These are phyloP conservation scores for Lucinisca nassula DNA, from an alignment of 2,888 invertebrate genomes.

Conservation along the genomic window DNA sequence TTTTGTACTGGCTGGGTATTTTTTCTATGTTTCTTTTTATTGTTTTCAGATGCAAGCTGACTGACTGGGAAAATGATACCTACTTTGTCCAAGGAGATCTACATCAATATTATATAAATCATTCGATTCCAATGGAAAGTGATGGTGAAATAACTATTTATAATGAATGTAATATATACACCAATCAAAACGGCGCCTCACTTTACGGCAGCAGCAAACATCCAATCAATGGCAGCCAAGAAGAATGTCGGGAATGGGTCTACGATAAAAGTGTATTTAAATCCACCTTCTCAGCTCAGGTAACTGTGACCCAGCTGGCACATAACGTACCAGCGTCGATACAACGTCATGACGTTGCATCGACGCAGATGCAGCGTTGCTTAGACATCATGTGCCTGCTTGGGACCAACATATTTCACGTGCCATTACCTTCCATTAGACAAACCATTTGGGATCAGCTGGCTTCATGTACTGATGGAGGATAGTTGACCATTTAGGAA, in stretches of 20 bases:
- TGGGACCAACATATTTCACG: too few species aligned
- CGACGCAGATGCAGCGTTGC: too few species aligned
- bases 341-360: too few species aligned
- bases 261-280: slow-evolving; percentile 70
- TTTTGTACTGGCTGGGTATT: too few species aligned
- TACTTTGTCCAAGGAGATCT: slow-evolving; percentile 43
- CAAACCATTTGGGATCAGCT: too few species aligned
- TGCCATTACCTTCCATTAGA: too few species aligned
- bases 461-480: too few species aligned
- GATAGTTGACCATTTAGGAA: too few species aligned
- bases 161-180: slow-evolving; percentile 49
- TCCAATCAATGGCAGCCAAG: not conserved
- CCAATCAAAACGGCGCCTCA: not conserved
- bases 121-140: slow-evolving; percentile 49
- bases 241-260: slow-evolving; percentile 71
- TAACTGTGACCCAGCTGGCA: slow-evolving; percentile 41
- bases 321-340: too few species aligned
- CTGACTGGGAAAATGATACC: slow-evolving; percentile 43
- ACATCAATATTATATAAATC: slow-evolving; percentile 53
- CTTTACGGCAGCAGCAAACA: not conserved
- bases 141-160: slow-evolving; percentile 31
- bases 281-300: slow-evolving; percentile 70
- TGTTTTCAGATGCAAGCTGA: not conserved
- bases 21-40: too few species aligned
- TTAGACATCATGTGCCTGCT: too few species aligned